Evolutionary conservation across 2,113 vertebrate species (phyloP).

Genomic region (Gymnarchus niloticus): DNA sequence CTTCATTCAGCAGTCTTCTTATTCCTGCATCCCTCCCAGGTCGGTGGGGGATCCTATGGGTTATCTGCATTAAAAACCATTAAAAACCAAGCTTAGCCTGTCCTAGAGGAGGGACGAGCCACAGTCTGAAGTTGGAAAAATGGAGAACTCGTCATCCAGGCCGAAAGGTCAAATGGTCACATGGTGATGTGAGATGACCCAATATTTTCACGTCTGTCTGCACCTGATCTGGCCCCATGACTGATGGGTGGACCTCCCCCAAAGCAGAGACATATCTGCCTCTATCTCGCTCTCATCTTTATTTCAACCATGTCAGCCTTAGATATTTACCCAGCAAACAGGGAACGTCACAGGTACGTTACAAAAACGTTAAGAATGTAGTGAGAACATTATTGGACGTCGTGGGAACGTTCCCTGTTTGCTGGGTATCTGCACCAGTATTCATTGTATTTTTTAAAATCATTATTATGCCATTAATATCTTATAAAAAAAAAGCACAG

Average conservation of each 20-base stretch:
- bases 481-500: not conserved
- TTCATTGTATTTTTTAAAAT: not conserved
- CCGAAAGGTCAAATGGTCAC: conserved; percentile 16
- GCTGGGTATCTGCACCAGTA: not conserved
- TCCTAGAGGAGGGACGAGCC: not conserved
- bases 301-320: too few species aligned
- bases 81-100: not conserved
- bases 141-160: not conserved
- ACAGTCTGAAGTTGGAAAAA: not conserved
- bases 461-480: too few species aligned
- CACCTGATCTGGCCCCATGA: not conserved
- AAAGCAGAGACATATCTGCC: not conserved
- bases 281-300: too few species aligned
- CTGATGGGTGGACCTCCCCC: not conserved
- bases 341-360: too few species aligned
- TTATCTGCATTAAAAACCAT: not conserved
- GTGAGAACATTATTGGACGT: too few species aligned
- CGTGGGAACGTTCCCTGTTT: too few species aligned
- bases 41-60: not conserved
- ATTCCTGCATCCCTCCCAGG: not conserved
- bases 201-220: not conserved
- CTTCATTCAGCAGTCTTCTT: not conserved
- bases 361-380: too few species aligned
- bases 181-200: conserved; percentile 1
- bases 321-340: too few species aligned